Evolutionary conservation across 2,797 vertebrate genomes (phyloP).

Genomic region (Dendrocincla tyrannina): DNA sequence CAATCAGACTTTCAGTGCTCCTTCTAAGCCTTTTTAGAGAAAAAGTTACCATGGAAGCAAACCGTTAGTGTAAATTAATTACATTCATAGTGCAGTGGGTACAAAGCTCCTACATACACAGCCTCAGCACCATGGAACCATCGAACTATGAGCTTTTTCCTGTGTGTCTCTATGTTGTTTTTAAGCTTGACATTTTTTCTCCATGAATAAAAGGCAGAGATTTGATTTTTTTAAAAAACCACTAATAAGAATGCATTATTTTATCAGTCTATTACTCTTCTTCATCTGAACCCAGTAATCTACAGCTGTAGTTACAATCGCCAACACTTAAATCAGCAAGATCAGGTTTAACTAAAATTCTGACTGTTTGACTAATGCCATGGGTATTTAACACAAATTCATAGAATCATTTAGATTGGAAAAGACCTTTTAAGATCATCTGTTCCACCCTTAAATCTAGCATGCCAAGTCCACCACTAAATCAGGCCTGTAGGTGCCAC

Average conservation of each 20-base stretch:
- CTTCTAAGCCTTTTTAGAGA: conserved; percentile 67
- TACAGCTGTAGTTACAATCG: neutral
- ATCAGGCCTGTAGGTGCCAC: neutral
- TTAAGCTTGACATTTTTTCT: neutral
- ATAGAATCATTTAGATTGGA: neutral
- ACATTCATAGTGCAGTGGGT: conserved; percentile 5
- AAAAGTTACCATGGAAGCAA: conserved; percentile 56
- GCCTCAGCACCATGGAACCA: neutral
- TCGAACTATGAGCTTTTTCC: neutral
- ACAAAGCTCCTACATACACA: neutral
- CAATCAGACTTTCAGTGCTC: conserved; percentile 64
- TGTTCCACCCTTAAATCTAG: neutral
- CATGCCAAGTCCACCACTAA: neutral
- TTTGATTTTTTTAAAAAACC: neutral
- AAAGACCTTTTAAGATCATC: neutral
- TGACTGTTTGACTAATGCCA: neutral
- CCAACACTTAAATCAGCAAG: neutral
- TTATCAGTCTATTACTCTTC: neutral
- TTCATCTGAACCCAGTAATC: neutral
- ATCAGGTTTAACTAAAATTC: neutral
- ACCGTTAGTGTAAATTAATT: conserved; percentile 8
- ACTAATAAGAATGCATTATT: neutral
- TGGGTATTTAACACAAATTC: neutral
- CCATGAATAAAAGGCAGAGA: neutral
- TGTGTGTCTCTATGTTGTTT: neutral